Conservation (phyloP, 1,140 invertebrate species). For the Heliconius hermathena region DNA sequence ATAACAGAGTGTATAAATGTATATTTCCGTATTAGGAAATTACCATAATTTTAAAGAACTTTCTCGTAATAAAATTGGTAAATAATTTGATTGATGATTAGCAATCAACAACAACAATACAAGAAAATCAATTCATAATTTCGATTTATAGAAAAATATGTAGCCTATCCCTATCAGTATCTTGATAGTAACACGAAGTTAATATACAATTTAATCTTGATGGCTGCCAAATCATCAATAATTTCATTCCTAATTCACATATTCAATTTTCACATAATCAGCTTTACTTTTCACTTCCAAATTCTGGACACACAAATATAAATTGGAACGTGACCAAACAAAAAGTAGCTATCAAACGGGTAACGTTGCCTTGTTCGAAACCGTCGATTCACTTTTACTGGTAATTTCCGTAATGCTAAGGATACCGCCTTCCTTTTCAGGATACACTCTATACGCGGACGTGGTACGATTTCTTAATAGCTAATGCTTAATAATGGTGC, state of each 20-base stretch:
- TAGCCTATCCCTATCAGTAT: background rate
- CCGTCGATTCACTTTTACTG: slow-evolving; percentile 11
- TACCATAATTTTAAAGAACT: background rate
- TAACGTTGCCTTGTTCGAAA: slow-evolving; percentile 3
- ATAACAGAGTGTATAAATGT: background rate
- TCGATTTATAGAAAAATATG: no score
- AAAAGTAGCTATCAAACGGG: background rate
- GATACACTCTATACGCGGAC: slow-evolving; percentile 2
- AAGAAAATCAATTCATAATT: no score
- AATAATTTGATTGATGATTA: background rate
- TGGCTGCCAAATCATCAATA: background rate
- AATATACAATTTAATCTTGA: background rate
- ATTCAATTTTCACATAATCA: background rate
- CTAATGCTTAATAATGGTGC: background rate
- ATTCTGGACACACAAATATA: slow-evolving; percentile 12
- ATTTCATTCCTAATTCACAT: background rate
- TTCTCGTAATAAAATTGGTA: background rate
- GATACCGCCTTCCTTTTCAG: slow-evolving; percentile 13
- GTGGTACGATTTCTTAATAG: slow-evolving; percentile 13
- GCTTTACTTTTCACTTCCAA: background rate
- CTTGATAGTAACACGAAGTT: no score
- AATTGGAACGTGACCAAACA: slow-evolving; percentile 12
- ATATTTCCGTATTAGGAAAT: background rate
- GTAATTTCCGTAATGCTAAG: slow-evolving; percentile 10
- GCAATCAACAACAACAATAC: no score